A percentile compares a stretch with the other conserved stretches of the same genome.
phyloP scores from a whole-genome alignment of 2,797 vertebrate species.

The Pipistrellus nathusii region DNA sequence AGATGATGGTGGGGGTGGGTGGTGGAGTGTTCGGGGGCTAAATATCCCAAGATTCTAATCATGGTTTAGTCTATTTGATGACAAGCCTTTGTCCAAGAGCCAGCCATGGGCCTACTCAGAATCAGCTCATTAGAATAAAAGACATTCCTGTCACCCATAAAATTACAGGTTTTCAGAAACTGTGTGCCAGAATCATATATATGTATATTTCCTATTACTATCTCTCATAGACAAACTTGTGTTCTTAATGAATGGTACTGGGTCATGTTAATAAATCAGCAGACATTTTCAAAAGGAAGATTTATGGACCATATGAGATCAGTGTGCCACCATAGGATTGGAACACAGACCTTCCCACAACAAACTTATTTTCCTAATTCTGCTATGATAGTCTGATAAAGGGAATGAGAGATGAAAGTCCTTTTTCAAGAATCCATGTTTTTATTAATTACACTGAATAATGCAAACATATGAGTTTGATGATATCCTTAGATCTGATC shows the following conservation, averaged over 20 bases:
- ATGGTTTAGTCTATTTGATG: background rate
- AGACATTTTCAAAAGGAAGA: background rate
- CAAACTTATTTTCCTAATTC: background rate
- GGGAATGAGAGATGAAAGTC: background rate
- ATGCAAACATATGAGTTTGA: background rate
- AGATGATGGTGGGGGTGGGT: fast-evolving
- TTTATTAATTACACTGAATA: background rate
- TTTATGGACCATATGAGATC: background rate
- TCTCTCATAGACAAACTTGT: background rate
- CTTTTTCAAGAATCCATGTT: background rate
- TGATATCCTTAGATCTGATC: background rate
- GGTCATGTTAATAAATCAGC: background rate
- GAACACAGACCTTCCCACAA: background rate
- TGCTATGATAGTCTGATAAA: background rate
- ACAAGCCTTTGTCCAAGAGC: background rate
- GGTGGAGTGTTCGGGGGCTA: background rate
- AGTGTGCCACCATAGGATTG: background rate
- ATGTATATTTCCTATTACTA: background rate
- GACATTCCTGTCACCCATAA: background rate
- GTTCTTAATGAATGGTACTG: background rate
- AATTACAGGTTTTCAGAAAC: background rate
- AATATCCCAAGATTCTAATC: background rate
- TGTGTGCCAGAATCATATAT: background rate
- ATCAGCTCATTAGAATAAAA: background rate
- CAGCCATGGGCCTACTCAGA: background rate